Percentiles rank a stretch among this genome's conserved stretches.
Conservation (phyloP, 2,113 vertebrate species). For the Nycticebus coucang region DNA sequence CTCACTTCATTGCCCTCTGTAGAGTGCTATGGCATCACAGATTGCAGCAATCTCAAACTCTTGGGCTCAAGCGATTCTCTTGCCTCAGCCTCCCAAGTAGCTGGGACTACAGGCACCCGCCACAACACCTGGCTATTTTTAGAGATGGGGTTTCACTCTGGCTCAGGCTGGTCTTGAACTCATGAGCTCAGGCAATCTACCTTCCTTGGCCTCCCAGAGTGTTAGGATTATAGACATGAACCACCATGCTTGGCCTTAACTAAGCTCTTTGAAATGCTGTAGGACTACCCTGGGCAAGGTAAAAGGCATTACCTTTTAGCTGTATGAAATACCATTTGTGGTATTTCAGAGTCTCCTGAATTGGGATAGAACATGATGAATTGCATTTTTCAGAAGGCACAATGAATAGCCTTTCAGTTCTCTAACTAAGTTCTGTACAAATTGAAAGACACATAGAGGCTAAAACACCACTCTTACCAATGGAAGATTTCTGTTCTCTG, state of each 20-base stretch:
- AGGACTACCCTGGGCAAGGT: not conserved
- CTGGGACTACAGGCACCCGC: too few species aligned
- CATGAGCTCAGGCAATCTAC: too few species aligned
- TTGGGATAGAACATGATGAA: not conserved
- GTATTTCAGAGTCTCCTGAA: not conserved
- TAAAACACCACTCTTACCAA: not conserved
- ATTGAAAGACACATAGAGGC: not conserved
- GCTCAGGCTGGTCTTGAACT: too few species aligned
- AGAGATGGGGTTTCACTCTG: too few species aligned
- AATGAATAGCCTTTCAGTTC: slow-evolving; percentile 5
- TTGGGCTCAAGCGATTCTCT: too few species aligned
- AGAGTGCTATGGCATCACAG: too few species aligned
- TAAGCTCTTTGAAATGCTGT: not conserved
- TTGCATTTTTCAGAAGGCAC: not conserved
- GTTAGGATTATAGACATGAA: too few species aligned
- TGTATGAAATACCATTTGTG: not conserved
- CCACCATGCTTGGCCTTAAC: not conserved
- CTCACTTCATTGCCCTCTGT: too few species aligned
- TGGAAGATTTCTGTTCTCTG: not conserved
- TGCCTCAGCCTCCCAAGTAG: too few species aligned
- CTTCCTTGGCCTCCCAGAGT: too few species aligned
- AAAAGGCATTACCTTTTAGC: not conserved
- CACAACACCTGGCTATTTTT: too few species aligned
- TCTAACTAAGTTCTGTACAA: not conserved
- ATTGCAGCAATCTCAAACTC: too few species aligned